These are phyloP conservation scores for Burhinus oedicnemus DNA, from an alignment of 2,113 vertebrate species.

Conservation along the genomic window DNA sequence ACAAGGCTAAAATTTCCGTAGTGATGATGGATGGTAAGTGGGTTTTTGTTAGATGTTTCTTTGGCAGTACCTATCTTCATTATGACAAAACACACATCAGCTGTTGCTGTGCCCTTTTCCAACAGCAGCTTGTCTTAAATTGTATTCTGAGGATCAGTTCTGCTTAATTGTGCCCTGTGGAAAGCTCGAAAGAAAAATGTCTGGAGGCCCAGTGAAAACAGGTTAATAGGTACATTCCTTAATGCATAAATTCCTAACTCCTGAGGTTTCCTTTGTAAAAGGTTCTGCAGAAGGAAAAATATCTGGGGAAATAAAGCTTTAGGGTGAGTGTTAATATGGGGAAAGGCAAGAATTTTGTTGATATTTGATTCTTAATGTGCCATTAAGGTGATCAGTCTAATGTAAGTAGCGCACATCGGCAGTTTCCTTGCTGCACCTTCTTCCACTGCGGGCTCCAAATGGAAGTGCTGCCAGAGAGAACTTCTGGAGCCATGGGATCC, in stretches of 20 bases:
- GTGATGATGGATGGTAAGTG: not conserved
- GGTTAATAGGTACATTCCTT: not conserved
- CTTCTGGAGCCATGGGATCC: not conserved
- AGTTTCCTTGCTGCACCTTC: not conserved
- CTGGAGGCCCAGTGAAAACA: not conserved
- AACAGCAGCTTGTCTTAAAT: not conserved
- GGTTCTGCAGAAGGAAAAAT: not conserved
- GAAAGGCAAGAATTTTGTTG: not conserved
- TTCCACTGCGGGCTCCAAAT: not conserved
- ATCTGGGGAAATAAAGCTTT: not conserved
- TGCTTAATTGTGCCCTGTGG: not conserved
- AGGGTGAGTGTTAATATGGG: not conserved
- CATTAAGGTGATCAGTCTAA: not conserved
- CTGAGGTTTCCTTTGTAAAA: not conserved
- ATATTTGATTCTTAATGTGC: not conserved
- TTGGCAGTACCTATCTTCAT: not conserved
- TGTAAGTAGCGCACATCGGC: not conserved
- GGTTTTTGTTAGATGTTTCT: not conserved
- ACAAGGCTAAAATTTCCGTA: not conserved
- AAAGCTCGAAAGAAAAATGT: not conserved
- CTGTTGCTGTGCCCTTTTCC: not conserved
- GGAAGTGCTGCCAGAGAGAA: not conserved
- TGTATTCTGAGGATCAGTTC: not conserved
- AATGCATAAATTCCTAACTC: not conserved
- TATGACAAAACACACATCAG: not conserved